phyloP scores from a whole-genome alignment of 1,140 invertebrate genomes.

The Neotoxoptera formosana region DNA sequence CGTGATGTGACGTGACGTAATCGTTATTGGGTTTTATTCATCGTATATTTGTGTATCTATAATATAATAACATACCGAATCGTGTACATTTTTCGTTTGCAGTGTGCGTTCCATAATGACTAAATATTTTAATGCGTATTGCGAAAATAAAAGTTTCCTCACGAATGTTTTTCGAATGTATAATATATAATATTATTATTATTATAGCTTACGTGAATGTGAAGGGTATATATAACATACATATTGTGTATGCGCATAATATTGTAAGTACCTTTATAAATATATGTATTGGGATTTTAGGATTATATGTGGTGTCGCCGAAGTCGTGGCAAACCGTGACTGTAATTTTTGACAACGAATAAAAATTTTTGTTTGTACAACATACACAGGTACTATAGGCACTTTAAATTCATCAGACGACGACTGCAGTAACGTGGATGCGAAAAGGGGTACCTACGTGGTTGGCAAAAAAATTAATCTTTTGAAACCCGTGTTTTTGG shows the following conservation, averaged over 20 bases:
- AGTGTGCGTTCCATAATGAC: neutral
- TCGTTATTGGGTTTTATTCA: neutral
- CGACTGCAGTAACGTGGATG: no score
- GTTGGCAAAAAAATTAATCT: constrained; percentile 27
- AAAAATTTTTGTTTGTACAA: neutral
- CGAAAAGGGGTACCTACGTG: neutral
- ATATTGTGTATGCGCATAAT: neutral
- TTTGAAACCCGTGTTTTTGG: neutral
- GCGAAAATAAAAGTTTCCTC: neutral
- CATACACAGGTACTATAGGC: neutral
- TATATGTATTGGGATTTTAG: neutral
- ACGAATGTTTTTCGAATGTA: neutral
- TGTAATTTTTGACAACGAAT: constrained; percentile 17
- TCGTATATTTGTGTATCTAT: neutral
- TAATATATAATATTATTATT: neutral
- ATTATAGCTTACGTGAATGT: neutral
- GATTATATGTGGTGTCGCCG: neutral
- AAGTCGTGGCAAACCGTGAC: neutral
- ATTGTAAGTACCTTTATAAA: neutral
- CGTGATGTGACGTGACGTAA: neutral
- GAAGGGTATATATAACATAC: neutral
- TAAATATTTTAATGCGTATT: neutral
- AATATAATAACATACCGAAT: neutral
- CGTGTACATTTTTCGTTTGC: neutral
- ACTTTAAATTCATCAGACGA: constrained; percentile 25